Conservation (phyloP, 2,888 invertebrate genomes). For the Timema cristinae region DNA sequence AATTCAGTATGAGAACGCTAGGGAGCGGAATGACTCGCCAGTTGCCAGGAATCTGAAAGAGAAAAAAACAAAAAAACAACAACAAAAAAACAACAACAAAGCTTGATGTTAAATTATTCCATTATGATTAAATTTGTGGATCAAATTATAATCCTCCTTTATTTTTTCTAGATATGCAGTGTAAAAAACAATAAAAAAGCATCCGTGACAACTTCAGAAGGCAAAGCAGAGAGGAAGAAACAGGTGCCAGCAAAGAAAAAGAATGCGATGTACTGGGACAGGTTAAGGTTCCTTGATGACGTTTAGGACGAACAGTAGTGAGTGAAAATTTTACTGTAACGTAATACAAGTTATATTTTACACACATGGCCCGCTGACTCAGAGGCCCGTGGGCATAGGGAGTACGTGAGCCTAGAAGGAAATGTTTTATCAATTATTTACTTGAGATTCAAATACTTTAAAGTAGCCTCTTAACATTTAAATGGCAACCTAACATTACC, state of each 20-base stretch:
- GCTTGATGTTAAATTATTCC: not conserved
- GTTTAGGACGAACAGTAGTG: not conserved
- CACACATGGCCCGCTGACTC: no score
- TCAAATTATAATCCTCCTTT: no score
- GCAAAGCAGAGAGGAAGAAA: not conserved
- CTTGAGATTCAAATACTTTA: no score
- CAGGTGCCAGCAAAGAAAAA: not conserved
- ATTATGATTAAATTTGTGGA: no score
- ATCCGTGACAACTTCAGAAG: not conserved
- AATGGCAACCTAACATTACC: no score
- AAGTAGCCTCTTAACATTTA: no score
- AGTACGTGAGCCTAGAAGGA: no score
- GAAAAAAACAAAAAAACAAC: not conserved
- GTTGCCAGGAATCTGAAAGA: constrained; percentile 16
- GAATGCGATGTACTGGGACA: not conserved
- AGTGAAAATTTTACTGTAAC: no score
- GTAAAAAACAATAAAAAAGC: not conserved
- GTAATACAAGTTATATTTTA: no score
- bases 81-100: no score
- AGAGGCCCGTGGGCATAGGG: no score
- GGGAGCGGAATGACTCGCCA: constrained; percentile 11
- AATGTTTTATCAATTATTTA: no score
- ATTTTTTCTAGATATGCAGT: not conserved
- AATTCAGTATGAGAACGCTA: constrained; percentile 11
- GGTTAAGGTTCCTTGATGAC: constrained; percentile 9